A percentile compares a stretch with the other conserved stretches of the same genome.
phyloP scores from a whole-genome alignment of 2,113 vertebrate genomes.

The Myrmophylax atrothorax region DNA sequence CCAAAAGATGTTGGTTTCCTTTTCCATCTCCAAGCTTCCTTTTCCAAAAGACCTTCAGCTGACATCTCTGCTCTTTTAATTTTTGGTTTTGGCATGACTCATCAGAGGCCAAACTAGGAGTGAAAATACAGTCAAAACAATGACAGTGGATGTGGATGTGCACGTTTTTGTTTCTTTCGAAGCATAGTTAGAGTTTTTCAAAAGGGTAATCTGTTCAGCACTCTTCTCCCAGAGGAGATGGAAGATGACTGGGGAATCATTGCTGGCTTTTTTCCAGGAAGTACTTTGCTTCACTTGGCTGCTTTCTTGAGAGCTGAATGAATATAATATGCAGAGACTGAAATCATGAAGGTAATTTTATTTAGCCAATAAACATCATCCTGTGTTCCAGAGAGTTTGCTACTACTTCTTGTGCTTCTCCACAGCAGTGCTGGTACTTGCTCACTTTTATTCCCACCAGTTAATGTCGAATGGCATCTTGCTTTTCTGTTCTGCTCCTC shows the following conservation, averaged over 20 bases:
- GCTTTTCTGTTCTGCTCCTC: not conserved
- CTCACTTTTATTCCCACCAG: not conserved
- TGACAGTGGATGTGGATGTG: not conserved
- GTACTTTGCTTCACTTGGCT: constrained; percentile 23
- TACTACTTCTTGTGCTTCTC: not conserved
- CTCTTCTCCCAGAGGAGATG: not conserved
- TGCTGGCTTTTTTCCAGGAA: constrained; percentile 28
- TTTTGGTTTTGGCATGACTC: not conserved
- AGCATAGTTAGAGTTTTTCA: not conserved
- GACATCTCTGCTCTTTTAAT: not conserved
- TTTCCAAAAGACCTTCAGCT: not conserved
- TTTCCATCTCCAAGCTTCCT: not conserved
- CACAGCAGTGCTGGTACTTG: not conserved
- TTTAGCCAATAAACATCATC: not conserved
- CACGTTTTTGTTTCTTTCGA: not conserved
- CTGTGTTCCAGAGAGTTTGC: not conserved
- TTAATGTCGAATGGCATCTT: not conserved
- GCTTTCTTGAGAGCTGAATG: constrained; percentile 13
- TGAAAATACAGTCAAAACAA: not conserved
- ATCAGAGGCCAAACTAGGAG: not conserved
- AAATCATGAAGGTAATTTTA: constrained; percentile 42
- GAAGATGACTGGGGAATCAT: constrained; percentile 13
- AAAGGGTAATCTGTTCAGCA: constrained; percentile 5
- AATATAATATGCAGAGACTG: constrained; percentile 13
- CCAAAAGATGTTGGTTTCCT: not conserved